Evolutionary conservation across 1,140 invertebrate genomes (phyloP), one percentile per base, ranked within the genome.

Genomic region (Halesus radiatus): DNA sequence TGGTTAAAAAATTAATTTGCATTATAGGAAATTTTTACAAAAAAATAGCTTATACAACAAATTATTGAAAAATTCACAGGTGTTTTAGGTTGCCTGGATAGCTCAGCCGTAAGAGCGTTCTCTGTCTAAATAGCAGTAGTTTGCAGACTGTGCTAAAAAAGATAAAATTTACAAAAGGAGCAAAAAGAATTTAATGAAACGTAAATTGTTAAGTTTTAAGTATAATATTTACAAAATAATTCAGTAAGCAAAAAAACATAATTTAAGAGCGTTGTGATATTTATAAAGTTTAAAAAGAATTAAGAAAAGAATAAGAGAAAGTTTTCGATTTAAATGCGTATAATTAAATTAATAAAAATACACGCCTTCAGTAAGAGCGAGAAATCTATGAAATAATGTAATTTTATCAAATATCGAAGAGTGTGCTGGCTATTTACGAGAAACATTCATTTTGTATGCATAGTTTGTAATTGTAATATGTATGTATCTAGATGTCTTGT

Each of bases 371-470:
- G 15, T 20, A 64, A 64, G 23, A 64, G 22, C 26, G 15, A 20
- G 16, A 20, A 20, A 64, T 64, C 16, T 23, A 16, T 64, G 50
- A 62, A 64, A 76, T n/a, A 60, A 20, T 32, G 58, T 32, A 60
- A 60, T 62, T 58, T 37, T 76, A 20, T 76, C 32, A 60, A 60
- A 58, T 60, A 60, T 29, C 37, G 8, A 62, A 37, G 32, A 37
- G 7, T 37, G 32, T 37, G 32, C 32, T 37, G 58, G n/a, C n/a
- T 60, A 58, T 62, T n/a, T 79, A 37, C 23, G 50, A 45, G 29
- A 78, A 56, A 56, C 29, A 66, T 78, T 54, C 3, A 16, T n/a
- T 54, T 54, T 56, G 53, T 76, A 60, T 37, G 54, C 58, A 37
- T 60, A 60, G 16, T 32, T 52, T 54, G 64, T 45, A 77, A 64